Percentiles rank a stretch among this genome's conserved stretches.
phyloP scores from a whole-genome alignment of 2,888 invertebrate species.

The Pyrrhosoma nymphula region DNA sequence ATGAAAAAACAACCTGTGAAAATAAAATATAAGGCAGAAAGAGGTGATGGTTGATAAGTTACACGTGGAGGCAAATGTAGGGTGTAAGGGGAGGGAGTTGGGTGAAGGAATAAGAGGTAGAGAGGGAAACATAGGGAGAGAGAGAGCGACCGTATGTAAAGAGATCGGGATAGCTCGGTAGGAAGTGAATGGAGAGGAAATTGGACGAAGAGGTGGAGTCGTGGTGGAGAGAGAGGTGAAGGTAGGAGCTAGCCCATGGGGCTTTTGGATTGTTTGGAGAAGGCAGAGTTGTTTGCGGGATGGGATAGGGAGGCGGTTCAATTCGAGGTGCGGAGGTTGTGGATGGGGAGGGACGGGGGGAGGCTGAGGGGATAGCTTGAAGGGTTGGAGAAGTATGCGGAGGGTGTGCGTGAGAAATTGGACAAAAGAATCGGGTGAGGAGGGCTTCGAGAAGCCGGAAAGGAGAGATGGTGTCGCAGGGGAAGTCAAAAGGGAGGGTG shows the following conservation, averaged over 20 bases:
- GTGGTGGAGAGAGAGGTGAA: not conserved
- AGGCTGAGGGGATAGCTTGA: not conserved
- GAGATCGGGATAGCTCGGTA: not conserved
- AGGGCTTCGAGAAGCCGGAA: not conserved
- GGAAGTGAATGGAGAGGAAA: conserved; percentile 26
- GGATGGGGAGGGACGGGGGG: not conserved
- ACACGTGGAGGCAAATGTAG: not conserved
- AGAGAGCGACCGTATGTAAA: not conserved
- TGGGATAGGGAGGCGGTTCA: not conserved
- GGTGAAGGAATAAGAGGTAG: no score
- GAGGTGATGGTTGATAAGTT: not conserved
- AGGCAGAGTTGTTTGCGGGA: conserved; percentile 15
- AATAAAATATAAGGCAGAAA: not conserved
- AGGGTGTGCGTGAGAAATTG: not conserved
- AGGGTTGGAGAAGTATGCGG: not conserved
- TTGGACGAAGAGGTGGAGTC: not conserved
- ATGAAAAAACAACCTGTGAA: not conserved
- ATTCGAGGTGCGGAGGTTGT: not conserved
- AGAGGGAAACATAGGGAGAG: not conserved
- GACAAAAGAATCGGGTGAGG: not conserved
- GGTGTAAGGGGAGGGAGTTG: no score
- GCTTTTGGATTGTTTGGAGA: not conserved
- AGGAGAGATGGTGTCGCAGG: not conserved
- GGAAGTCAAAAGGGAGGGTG: not conserved
- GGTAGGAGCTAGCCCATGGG: not conserved